Conservation (phyloP, 2,888 invertebrate genomes). For the Opisthograptis luteolata region DNA sequence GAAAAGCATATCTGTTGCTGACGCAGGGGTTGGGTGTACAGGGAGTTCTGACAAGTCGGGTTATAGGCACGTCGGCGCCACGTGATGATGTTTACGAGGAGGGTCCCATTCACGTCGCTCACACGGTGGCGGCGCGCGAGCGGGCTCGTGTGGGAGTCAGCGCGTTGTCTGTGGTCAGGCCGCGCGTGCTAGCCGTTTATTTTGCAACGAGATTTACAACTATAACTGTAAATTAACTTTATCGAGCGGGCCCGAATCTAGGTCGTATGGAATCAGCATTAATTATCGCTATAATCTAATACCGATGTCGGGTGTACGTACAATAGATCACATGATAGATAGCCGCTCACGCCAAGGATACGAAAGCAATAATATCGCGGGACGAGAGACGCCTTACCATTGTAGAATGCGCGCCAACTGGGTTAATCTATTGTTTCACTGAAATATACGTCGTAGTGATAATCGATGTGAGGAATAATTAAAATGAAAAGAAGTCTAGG, state of each 20-base stretch:
- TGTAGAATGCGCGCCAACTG: constrained; percentile 60
- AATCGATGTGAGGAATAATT: constrained; percentile 74
- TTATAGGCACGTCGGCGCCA: constrained; percentile 54
- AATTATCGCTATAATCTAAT: constrained; percentile 83
- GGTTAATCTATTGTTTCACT: constrained; percentile 79
- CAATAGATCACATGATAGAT: constrained; percentile 84
- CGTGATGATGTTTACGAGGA: constrained; percentile 63
- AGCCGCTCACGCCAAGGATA: constrained; percentile 78
- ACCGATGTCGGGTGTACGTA: constrained; percentile 77
- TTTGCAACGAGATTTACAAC: constrained; percentile 83
- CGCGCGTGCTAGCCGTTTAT: constrained; percentile 74
- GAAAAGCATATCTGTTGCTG: constrained; percentile 34
- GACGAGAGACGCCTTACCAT: constrained; percentile 61
- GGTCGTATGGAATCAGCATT: constrained; percentile 85
- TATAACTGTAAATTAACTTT: constrained; percentile 84
- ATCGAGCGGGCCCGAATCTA: constrained; percentile 79
- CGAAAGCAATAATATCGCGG: constrained; percentile 65
- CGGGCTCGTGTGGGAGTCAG: constrained; percentile 69
- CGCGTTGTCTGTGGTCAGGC: constrained; percentile 80
- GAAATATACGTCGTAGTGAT: constrained; percentile 61
- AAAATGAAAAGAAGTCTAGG: constrained; percentile 80
- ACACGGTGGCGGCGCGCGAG: constrained; percentile 43
- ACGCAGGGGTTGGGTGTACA: constrained; percentile 35
- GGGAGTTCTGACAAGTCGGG: constrained; percentile 47
- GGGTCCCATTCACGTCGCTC: constrained; percentile 65